Base-by-base conservation (phyloP, 2,888 invertebrate genomes). In the Bedellia somnulentella region DNA sequence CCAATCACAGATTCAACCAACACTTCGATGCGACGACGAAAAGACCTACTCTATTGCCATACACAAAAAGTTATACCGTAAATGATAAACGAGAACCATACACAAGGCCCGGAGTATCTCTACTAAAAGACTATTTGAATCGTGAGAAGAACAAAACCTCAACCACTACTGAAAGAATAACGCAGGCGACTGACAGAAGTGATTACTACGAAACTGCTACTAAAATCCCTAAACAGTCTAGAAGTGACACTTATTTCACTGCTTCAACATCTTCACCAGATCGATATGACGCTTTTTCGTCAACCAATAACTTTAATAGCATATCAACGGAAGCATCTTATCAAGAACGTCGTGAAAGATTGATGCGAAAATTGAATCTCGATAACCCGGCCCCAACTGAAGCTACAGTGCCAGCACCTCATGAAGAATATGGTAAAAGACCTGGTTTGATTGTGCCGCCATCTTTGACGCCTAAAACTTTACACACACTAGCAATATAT, bases 401-500 rank as follows among this genome's bases (percentile, higher is more conserved):
- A 36, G 54, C 75, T 3, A 50, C 57, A 4, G 52, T 59, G 15
- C 68, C 67, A 8, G 51, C 63, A 5, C 54, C 68, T 5, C 62
- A 73, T 12, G 78, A 78, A 18, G 77, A 70, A 37, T 64, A 64
- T 2, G 78, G 70, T 5, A 61, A 61, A 30, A 71, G 85, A 35
- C 77, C 79, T 18, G 87, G 85, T 3, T 58, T 86, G n/a, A 71
- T 82, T 4, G 80, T 86, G 5, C 86, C 87, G 2, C 83, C 85
- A 10, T 87, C 88, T 0, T 80, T 86, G 0, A 87, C 88, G 1
- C 88, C 89, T 0, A 86, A 87, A 49, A 86, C 88, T 0, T 63
- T 89, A 8, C 87, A 88, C 42, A 86, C 89, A 0, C 53, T 91
- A 25, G 89, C 90, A 1, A 80, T 87, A 39, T 91, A 90, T 48